Conservation (phyloP, 2,113 vertebrate species). For the Ciconia stormi region DNA sequence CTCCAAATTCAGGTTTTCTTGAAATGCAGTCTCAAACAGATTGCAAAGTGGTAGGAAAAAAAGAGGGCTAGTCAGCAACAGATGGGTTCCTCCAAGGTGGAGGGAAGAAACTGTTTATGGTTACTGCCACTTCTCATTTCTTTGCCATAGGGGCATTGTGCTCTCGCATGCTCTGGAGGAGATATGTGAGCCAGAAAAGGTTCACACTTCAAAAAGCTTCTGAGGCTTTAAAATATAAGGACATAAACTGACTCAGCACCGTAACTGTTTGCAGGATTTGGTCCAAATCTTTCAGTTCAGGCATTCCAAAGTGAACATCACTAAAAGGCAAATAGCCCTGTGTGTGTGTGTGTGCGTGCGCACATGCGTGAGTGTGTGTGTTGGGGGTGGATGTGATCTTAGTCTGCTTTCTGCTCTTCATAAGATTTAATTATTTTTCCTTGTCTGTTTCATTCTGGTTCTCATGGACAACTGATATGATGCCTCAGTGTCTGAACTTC, state of each 20-base stretch:
- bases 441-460: background rate
- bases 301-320: background rate
- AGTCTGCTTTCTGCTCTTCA: background rate
- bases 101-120: background rate
- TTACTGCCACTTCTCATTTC: background rate
- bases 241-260: background rate
- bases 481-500: background rate
- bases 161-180: background rate
- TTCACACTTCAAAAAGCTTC: background rate
- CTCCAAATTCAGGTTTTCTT: background rate
- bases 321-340: background rate
- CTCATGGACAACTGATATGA: background rate
- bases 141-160: background rate
- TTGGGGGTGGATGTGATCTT: background rate
- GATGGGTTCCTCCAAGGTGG: background rate
- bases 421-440: background rate
- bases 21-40: background rate
- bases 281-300: background rate
- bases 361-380: fast-evolving
- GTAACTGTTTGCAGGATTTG: background rate
- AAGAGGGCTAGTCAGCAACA: background rate
- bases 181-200: background rate
- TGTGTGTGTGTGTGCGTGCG: too few species aligned
- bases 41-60: background rate
- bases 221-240: background rate